Conservation (phyloP, 2,797 vertebrate genomes). For the Atherinosoma microstoma region DNA sequence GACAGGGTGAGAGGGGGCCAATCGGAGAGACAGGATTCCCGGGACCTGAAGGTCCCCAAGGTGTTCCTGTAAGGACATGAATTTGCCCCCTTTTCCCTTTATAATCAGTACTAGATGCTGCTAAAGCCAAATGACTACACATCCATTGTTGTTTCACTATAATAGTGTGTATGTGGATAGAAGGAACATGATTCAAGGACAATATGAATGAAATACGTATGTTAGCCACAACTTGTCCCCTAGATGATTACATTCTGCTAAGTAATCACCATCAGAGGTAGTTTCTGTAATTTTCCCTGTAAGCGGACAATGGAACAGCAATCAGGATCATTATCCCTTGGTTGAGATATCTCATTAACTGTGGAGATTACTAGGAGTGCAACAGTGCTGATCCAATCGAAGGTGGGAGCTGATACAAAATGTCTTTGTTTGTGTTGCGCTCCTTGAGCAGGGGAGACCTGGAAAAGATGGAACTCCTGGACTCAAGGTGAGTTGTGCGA, state of each 20-base stretch:
- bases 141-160: slow-evolving; percentile 11
- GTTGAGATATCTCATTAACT: slow-evolving; percentile 81
- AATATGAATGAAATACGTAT: slow-evolving; percentile 60
- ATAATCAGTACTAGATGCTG: slow-evolving; percentile 39
- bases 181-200: slow-evolving; percentile 51
- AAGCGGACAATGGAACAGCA: slow-evolving; percentile 75
- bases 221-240: slow-evolving; percentile 55
- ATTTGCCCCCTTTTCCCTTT: slow-evolving; percentile 34
- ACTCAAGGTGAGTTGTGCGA: slow-evolving; percentile 87
- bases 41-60: slow-evolving; percentile 93
- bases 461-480: slow-evolving; percentile 97
- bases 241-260: slow-evolving; percentile 69
- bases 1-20: slow-evolving; percentile 94
- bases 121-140: slow-evolving; percentile 18
- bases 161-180: not conserved
- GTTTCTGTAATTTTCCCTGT: slow-evolving; percentile 76
- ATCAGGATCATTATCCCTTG: slow-evolving; percentile 78
- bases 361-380: slow-evolving; percentile 79
- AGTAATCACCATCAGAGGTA: slow-evolving; percentile 79
- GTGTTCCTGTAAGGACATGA: slow-evolving; percentile 88
- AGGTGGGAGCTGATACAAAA: slow-evolving; percentile 74
- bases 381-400: slow-evolving; percentile 80
- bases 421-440: slow-evolving; percentile 78
- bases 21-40: slow-evolving; percentile 95
- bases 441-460: slow-evolving; percentile 88